Evolutionary conservation across 92 coral and sea anemone species (phyloP).

Genomic region (Montipora capitata): DNA sequence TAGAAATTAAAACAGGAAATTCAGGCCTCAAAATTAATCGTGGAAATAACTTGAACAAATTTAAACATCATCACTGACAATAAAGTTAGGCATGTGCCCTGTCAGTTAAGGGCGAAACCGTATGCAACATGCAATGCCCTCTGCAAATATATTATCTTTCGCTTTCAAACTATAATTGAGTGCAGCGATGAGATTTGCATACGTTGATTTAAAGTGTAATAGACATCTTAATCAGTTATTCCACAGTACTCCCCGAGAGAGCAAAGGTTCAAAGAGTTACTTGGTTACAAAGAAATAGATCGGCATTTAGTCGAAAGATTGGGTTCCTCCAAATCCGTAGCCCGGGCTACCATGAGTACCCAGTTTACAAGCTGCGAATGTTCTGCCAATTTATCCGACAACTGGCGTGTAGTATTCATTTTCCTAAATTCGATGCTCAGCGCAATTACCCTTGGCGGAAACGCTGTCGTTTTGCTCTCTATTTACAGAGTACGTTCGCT

Average conservation of each 20-base stretch:
- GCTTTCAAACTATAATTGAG: not conserved
- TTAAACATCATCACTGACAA: too few species aligned
- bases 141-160: not conserved
- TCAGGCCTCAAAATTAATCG: too few species aligned
- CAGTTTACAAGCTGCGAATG: not conserved
- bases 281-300: not conserved
- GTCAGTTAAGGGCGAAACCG: too few species aligned
- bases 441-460: constrained; percentile 48
- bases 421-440: constrained; percentile 36
- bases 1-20: too few species aligned
- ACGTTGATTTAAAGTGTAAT: not conserved
- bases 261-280: too few species aligned
- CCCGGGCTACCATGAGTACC: not conserved
- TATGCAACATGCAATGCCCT: not conserved
- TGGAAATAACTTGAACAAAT: too few species aligned
- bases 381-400: constrained; percentile 25
- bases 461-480: constrained; percentile 37
- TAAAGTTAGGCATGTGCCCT: too few species aligned
- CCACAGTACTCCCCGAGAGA: too few species aligned
- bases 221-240: not conserved
- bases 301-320: too few species aligned
- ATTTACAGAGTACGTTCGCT: constrained; percentile 62
- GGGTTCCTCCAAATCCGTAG: too few species aligned
- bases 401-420: constrained; percentile 27
- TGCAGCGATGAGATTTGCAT: constrained; percentile 15